These are phyloP conservation scores for Novumbra hubbsi DNA, from an alignment of 2,797 vertebrate genomes.

Conservation along the genomic window DNA sequence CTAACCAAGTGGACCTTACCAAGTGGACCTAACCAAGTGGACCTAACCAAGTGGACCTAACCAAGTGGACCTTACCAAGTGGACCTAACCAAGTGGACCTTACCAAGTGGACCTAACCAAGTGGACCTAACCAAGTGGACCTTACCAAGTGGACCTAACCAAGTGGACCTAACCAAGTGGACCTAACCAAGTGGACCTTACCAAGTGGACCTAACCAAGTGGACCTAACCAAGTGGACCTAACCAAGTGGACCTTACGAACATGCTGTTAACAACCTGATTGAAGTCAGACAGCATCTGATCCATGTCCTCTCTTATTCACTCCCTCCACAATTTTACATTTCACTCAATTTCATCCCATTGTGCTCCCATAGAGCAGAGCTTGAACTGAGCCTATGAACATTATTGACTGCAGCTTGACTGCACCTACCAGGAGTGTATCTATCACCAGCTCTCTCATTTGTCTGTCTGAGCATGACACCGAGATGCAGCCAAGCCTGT, in stretches of 20 bases:
- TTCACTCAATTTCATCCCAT: constrained; percentile 38
- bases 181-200: background rate
- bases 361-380: constrained; percentile 61
- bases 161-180: too few species aligned
- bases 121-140: too few species aligned
- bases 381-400: constrained; percentile 48
- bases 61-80: background rate
- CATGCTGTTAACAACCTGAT: too few species aligned
- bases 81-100: too few species aligned
- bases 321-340: constrained; percentile 49
- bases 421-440: background rate
- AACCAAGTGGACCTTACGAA: too few species aligned
- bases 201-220: too few species aligned
- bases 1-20: constrained; percentile 5
- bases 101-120: too few species aligned
- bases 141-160: too few species aligned
- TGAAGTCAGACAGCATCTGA: background rate
- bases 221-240: too few species aligned
- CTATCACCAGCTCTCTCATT: constrained; percentile 34
- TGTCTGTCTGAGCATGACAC: constrained; percentile 43
- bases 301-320: constrained; percentile 27
- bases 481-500: constrained; percentile 42
- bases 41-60: constrained; percentile 9
- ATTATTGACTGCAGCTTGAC: constrained; percentile 22
- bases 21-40: too few species aligned